These are phyloP conservation scores for Vultur gryphus DNA, from an alignment of 2,797 vertebrate genomes.

Conservation along the genomic window DNA sequence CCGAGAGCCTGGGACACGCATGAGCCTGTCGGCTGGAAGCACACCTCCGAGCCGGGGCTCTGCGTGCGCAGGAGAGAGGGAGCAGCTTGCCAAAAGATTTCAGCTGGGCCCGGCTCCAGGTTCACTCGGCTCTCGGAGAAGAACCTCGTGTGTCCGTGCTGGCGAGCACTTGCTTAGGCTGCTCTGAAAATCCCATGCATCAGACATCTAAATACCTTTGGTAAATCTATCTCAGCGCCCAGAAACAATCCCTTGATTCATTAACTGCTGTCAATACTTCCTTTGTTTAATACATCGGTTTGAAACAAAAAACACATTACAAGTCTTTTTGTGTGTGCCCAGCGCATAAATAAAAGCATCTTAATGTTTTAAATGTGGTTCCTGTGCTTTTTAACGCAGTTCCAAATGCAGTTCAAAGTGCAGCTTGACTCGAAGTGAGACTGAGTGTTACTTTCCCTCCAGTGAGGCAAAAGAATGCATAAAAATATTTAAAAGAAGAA, in stretches of 20 bases:
- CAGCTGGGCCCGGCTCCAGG: slow-evolving; percentile 18
- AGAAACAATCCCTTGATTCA: slow-evolving; percentile 58
- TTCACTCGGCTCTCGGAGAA: neutral
- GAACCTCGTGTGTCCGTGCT: slow-evolving; percentile 25
- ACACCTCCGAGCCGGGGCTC: neutral
- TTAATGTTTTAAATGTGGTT: slow-evolving; percentile 29
- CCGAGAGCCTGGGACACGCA: neutral
- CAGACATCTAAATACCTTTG: slow-evolving; percentile 52
- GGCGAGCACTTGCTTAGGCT: slow-evolving; percentile 24
- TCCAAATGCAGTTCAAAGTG: slow-evolving; percentile 34
- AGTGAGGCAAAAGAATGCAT: neutral
- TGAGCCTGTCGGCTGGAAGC: neutral
- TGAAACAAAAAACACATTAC: slow-evolving; percentile 54
- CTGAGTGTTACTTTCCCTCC: neutral
- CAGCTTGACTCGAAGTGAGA: neutral
- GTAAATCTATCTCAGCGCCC: slow-evolving; percentile 43
- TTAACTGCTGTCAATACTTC: slow-evolving; percentile 51
- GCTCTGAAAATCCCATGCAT: slow-evolving; percentile 36
- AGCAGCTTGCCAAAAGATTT: slow-evolving; percentile 16
- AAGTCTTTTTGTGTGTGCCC: slow-evolving; percentile 27
- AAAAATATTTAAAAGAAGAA: neutral
- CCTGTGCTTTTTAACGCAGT: slow-evolving; percentile 20
- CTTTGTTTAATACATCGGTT: slow-evolving; percentile 33
- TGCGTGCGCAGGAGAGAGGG: neutral
- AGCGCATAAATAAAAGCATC: slow-evolving; percentile 48